phyloP scores from a whole-genome alignment of 2,888 invertebrate genomes.

The Therioaphis trifolii region DNA sequence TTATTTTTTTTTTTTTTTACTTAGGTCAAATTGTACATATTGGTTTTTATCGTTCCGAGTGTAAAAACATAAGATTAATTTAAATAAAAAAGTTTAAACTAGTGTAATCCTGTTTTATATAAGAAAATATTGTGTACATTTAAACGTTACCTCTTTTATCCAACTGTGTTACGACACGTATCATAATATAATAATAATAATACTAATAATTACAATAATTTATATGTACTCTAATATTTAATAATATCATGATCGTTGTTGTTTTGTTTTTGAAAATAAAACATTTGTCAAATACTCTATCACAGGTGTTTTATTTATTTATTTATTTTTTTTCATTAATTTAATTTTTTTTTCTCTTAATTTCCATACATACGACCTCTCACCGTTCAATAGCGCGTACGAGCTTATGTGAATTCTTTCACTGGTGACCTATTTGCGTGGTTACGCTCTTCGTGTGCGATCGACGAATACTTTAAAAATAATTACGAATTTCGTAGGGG shows the following conservation, averaged over 20 bases:
- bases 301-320: too few species aligned
- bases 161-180: slow-evolving; percentile 38
- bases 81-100: neutral
- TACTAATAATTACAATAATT: neutral
- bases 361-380: too few species aligned
- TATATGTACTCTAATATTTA: slow-evolving; percentile 28
- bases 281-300: too few species aligned
- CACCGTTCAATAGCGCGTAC: too few species aligned
- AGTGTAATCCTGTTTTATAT: slow-evolving; percentile 40
- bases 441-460: too few species aligned
- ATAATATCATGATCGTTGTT: slow-evolving; percentile 37
- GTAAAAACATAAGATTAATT: neutral
- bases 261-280: slow-evolving; percentile 37
- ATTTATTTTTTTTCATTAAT: too few species aligned
- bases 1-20: neutral
- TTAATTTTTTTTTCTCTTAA: too few species aligned
- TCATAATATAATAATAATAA: neutral
- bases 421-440: too few species aligned
- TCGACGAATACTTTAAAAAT: too few species aligned
- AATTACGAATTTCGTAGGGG: too few species aligned
- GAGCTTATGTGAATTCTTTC: too few species aligned
- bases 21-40: slow-evolving; percentile 10
- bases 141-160: slow-evolving; percentile 54
- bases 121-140: slow-evolving; percentile 11
- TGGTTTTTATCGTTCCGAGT: neutral